A percentile compares a stretch with the other conserved stretches of the same genome.
phyloP scores from a whole-genome alignment of 2,113 vertebrate genomes.

The Anoplopoma fimbria region DNA sequence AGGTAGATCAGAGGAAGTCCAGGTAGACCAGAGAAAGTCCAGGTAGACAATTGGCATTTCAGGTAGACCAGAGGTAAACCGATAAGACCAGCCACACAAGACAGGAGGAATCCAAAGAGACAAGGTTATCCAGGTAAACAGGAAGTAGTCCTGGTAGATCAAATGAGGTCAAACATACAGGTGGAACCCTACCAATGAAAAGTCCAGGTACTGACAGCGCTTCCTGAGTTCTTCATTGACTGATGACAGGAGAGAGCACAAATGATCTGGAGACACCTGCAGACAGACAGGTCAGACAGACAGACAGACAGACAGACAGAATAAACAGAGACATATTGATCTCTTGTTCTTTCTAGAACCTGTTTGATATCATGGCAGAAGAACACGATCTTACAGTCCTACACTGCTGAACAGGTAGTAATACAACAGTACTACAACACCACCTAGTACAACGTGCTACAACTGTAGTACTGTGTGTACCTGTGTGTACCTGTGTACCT shows the following conservation, averaged over 20 bases:
- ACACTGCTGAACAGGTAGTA: too few species aligned
- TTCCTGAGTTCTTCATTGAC: conserved; percentile 44
- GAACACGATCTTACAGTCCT: neutral
- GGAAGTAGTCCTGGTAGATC: neutral
- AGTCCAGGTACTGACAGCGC: conserved; percentile 56
- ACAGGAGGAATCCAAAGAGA: neutral
- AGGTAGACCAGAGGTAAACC: neutral
- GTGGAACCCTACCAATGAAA: conserved; percentile 39
- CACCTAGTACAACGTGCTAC: neutral
- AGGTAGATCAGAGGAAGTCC: neutral
- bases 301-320: neutral
- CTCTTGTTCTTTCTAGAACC: neutral
- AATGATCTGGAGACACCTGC: conserved; percentile 54
- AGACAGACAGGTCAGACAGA: conserved; percentile 1
- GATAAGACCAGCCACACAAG: too few species aligned
- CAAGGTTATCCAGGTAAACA: too few species aligned
- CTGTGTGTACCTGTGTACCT: too few species aligned
- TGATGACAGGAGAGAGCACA: conserved; percentile 47
- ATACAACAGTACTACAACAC: neutral
- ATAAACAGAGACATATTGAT: neutral
- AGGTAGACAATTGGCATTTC: neutral
- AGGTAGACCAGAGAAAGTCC: neutral
- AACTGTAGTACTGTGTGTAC: too few species aligned
- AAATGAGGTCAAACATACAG: neutral
- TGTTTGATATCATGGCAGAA: neutral